Evolutionary conservation across 2,797 vertebrate genomes (phyloP), one percentile per base, ranked within the genome.

Genomic region (Pitangus sulphuratus): DNA sequence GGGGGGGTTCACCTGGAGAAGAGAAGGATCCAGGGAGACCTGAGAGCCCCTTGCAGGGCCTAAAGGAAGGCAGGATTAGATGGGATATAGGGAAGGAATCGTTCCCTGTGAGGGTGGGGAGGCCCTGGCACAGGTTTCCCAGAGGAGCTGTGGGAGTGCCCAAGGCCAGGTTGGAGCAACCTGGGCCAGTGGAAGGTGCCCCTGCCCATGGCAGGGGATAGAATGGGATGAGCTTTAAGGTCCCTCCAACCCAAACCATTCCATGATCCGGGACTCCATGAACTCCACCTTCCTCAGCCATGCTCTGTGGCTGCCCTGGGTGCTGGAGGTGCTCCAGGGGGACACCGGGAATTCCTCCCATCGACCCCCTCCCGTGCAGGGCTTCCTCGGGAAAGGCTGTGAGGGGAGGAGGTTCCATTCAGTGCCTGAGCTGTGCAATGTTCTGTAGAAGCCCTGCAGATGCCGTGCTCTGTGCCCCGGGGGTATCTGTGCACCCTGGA

Each of bases 201-300:
- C 37, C 37, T 37, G 37, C 37, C 37, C 10, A 11, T 37, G 37
- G 37, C 37, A 37, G 37, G 37, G 37, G 37, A 37, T 37, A 37
- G 37, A 37, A 37, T 37, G 37, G 37, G 37, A 37, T 37, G 37
- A 37, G 37, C 37, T 37, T 37, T 37, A 37, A 37, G 37, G 37
- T 37, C 37, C 37, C 37, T 37, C 37, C 37, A 37, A 37, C 37
- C 37, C 37, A 37, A 37, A 37, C 37, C 37, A 37, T 37, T 37
- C 37, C 37, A 37, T 37, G 37, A 37, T 37, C 37, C 10, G 37
- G 10, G 37, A 37, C 37, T 37, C 37, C 37, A 37, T 37, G 37
- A 37, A 37, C 5, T 47, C 94, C 96, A 98, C 98, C 98, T 98
- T 97, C 95, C 95, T 90, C 64, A 31, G 95, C 76, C 51, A 40